phyloP scores from a whole-genome alignment of 2,888 invertebrate genomes.

The Brachynemurus nebulosus region DNA sequence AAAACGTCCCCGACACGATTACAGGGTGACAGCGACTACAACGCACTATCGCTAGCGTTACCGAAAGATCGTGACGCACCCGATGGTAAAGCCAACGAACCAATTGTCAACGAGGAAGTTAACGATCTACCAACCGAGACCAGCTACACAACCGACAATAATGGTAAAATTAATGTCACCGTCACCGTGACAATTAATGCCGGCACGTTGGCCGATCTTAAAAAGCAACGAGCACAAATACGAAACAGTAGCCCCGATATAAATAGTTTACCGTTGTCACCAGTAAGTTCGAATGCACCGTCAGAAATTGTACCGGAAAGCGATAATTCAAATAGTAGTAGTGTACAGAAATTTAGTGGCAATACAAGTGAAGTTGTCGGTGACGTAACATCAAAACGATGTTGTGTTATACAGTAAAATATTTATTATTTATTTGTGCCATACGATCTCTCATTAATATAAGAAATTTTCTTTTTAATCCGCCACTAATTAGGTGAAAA shows the following conservation, averaged over 20 bases:
- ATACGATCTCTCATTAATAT: no score
- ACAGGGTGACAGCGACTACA: not conserved
- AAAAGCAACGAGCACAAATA: conserved; percentile 80
- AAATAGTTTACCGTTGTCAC: conserved; percentile 25
- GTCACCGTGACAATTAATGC: conserved; percentile 69
- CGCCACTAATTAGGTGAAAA: no score
- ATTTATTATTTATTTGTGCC: no score
- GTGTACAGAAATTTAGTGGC: conserved; percentile 51
- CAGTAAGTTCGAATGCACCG: conserved; percentile 27
- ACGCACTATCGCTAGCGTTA: not conserved
- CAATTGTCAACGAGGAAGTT: conserved; percentile 38
- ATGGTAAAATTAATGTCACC: conserved; percentile 80
- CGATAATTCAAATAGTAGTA: conserved; percentile 27
- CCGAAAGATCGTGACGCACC: conserved; percentile 47
- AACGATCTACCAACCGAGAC: conserved; percentile 41
- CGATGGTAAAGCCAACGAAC: conserved; percentile 71
- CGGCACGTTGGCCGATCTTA: conserved; percentile 79
- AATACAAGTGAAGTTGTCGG: conserved; percentile 67
- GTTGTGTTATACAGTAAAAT: conserved; percentile 57
- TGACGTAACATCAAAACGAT: conserved; percentile 53
- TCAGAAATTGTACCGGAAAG: conserved; percentile 23
- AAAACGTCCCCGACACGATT: not conserved
- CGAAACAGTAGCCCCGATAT: conserved; percentile 46
- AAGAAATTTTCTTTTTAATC: no score
- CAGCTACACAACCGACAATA: conserved; percentile 54